Evolutionary conservation across 2,113 vertebrate genomes (phyloP).

Genomic region (Arenaria interpres): DNA sequence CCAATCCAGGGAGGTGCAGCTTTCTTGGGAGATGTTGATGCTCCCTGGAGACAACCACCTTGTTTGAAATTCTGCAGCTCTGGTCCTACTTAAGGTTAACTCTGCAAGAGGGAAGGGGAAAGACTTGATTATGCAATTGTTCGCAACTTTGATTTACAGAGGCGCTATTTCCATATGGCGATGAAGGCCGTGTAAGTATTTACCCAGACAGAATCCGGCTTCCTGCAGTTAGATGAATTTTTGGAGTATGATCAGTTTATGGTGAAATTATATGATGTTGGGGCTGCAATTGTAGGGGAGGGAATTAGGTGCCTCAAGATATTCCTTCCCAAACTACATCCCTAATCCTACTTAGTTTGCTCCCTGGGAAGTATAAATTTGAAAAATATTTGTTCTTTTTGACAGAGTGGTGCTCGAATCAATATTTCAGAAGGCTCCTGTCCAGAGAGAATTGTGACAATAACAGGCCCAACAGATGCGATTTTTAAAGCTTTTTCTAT

Average conservation of each 20-base stretch:
- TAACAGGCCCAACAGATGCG: constrained; percentile 91
- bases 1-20: background rate
- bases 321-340: background rate
- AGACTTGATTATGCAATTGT: background rate
- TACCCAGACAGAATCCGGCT: background rate
- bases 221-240: background rate
- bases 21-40: background rate
- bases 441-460: constrained; percentile 92
- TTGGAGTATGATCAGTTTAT: background rate
- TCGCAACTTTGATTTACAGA: background rate
- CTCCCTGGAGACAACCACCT: background rate
- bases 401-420: constrained; percentile 90
- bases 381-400: constrained; percentile 57
- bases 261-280: background rate
- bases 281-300: background rate
- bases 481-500: constrained; percentile 94
- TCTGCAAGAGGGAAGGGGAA: background rate
- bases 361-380: background rate
- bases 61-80: background rate
- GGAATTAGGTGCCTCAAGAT: background rate
- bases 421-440: constrained; percentile 94
- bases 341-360: background rate
- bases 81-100: background rate
- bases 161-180: background rate
- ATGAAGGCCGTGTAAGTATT: background rate